Base-by-base conservation (phyloP, 2,113 vertebrate species). In the Turdus rufiventris region DNA sequence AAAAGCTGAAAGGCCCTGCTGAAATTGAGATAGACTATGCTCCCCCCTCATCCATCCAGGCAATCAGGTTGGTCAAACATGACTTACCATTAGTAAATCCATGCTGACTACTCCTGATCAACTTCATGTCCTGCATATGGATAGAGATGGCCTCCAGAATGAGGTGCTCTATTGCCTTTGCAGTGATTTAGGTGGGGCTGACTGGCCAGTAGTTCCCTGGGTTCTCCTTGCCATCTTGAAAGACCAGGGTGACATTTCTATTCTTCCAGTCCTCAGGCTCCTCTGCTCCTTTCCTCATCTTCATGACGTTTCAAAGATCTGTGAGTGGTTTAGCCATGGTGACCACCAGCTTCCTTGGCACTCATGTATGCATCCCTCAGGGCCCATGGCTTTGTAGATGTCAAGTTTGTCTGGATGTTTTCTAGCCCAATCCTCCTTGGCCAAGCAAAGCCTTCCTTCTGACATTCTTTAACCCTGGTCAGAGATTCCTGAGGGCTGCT, bases 221-320 rank as follows among this genome's bases (percentile, higher is more conserved):
- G 3, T 57, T 63, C 20, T 80, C 36, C 40, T 65, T 80, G 14
- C 33, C 33, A 9, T n/a, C 38, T 81, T 74, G 54, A 43, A 73
- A 58, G 51, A 58, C 6, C 3, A 4, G 14, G 18, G 15, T 66
- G 28, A 45, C 28, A 51, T 81, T n/a, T 88, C 43, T 33, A 73
- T 66, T n/a, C 38, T 73, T 81, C 28, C 36, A 51, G 36, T 66
- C 45, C 38, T 81, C 53, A 45, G 38, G 76, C 33, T 29, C 10
- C 38, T 29, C 23, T 45, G 76, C 33, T 29, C 10, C 38, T 29
- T 18, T 45, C 43, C 43, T 80, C 12, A 38, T 33, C 23, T 17
- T 10, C 45, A 60, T 0, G 1, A 7, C 15, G 5, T 58, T 50
- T 45, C 38, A 51, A 17, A 38, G 20, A 29, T n/a, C 9, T 0